Base-by-base conservation (phyloP, 23 tunicate genomes). In the Aplidium turbinatum region DNA sequence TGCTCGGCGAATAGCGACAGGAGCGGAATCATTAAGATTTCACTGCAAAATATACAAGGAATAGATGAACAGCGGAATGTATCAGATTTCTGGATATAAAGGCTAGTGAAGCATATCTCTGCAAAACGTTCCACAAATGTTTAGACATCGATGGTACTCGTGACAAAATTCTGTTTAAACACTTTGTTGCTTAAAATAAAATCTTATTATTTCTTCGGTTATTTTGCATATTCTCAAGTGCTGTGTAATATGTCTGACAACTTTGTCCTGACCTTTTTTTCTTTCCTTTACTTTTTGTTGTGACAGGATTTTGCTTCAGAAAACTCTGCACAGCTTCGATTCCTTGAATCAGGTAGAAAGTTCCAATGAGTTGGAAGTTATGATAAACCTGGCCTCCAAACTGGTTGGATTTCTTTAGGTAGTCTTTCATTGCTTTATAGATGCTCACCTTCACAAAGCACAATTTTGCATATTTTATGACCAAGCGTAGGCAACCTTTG, bases 321-420 rank as follows among this genome's bases (percentile, higher is more conserved):
- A 16, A 36, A 3, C 47, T 70, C 47, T 61, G 4, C 29, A 62
- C 27, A 11, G 82, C 68, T 31, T 46, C 54, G 9, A 76, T 29
- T 3, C 82, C 82, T 38, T 62, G 82, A 18, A 31, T n/a, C 6
- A 76, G 39, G 19, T 76, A 62, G 35, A 42, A 35, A 0, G 48
- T 28, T 9, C 72, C 82, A 25, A 60, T 3, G 20, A 76, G 54
- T 46, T 76, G 71, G 34, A 61, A 60, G 24, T 76, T 76, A 0
- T 47, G 58, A 45, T 45, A 46, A 62, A 76, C 72, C 6, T 61
- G 55, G 24, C 71, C 71, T 2, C 72, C 72, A 47, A 61, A 76
- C 23, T 62, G 82, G 30, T 2, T 46, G 22, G 82, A 76, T 47
- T 61, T 62, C 23, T 60, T 16, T 23, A 76, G 29, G 1, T 45